Percentiles rank a stretch among this genome's conserved stretches.
Evolutionary conservation across 2,888 invertebrate genomes (phyloP).

Genomic region (Phyto melanocephala): DNA sequence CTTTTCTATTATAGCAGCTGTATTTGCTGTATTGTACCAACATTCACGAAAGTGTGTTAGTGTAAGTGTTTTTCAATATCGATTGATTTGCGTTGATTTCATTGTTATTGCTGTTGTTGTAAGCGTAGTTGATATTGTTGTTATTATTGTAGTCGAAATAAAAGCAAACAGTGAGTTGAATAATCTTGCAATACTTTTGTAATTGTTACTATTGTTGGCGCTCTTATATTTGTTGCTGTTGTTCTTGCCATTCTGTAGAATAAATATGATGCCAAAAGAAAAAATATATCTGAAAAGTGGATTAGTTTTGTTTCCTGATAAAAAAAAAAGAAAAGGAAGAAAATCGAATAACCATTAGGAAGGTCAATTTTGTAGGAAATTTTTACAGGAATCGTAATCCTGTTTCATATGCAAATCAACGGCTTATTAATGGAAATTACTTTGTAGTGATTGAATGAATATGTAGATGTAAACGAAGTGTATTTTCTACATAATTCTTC

Average conservation of each 20-base stretch:
- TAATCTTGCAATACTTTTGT: conserved; percentile 58
- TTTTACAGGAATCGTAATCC: too few relatives aligned
- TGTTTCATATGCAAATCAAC: too few relatives aligned
- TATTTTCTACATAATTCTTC: too few relatives aligned
- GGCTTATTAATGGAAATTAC: too few relatives aligned
- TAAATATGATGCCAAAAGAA: not conserved
- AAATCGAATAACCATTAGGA: not conserved
- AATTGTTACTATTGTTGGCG: conserved; percentile 16
- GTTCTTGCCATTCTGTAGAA: conserved; percentile 21
- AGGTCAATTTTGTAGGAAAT: not conserved
- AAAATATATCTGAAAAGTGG: conserved; percentile 50
- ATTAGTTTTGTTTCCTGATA: conserved; percentile 52
- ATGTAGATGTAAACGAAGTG: too few relatives aligned
- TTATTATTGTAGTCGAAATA: conserved; percentile 33
- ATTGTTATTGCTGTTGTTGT: conserved; percentile 30
- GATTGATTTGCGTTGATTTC: conserved; percentile 62
- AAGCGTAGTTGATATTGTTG: too few relatives aligned
- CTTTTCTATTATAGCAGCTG: not conserved
- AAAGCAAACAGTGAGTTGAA: conserved; percentile 59
- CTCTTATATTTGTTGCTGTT: not conserved
- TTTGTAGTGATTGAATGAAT: too few relatives aligned
- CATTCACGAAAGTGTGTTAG: not conserved
- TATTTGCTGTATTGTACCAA: not conserved
- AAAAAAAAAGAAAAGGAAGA: conserved; percentile 22
- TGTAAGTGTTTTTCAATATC: conserved; percentile 41